Conservation (phyloP, 2,113 vertebrate genomes). For the Axis porcinus region DNA sequence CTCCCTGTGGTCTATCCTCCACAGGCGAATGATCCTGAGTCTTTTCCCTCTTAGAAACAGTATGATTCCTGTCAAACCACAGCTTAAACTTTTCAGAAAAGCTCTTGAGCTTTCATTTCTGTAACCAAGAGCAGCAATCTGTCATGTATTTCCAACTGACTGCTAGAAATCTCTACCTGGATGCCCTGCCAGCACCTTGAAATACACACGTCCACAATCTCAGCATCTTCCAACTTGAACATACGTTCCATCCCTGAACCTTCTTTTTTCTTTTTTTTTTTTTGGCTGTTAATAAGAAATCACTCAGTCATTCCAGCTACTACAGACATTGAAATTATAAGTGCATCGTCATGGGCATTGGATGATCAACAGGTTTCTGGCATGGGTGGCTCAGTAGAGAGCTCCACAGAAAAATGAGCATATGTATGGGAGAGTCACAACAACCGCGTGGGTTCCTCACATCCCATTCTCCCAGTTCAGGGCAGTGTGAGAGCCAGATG, state of each 20-base stretch:
- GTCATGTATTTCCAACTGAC: constrained; percentile 54
- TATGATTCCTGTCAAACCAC: constrained; percentile 65
- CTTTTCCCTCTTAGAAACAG: constrained; percentile 52
- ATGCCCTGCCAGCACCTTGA: constrained; percentile 3
- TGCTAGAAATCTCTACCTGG: constrained; percentile 43
- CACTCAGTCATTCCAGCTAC: not conserved
- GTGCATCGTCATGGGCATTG: not conserved
- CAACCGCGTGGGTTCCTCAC: not conserved
- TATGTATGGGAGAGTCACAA: not conserved
- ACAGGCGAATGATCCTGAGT: constrained; percentile 39
- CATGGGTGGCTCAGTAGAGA: not conserved
- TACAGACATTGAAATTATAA: not conserved
- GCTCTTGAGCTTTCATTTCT: constrained; percentile 59
- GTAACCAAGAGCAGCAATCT: constrained; percentile 52
- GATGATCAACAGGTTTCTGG: not conserved
- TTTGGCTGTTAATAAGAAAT: not conserved
- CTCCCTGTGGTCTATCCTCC: constrained; percentile 31
- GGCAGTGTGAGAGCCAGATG: not conserved
- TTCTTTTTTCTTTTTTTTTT: not conserved
- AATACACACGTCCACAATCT: not conserved
- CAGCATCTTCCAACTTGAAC: not conserved
- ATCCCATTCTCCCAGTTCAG: not conserved
- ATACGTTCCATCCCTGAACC: not conserved
- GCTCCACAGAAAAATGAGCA: not conserved
- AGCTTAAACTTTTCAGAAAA: constrained; percentile 65